Percentiles rank a stretch among this genome's conserved stretches.
phyloP scores from a whole-genome alignment of 1,140 invertebrate species.

The Vanessa tameamea region DNA sequence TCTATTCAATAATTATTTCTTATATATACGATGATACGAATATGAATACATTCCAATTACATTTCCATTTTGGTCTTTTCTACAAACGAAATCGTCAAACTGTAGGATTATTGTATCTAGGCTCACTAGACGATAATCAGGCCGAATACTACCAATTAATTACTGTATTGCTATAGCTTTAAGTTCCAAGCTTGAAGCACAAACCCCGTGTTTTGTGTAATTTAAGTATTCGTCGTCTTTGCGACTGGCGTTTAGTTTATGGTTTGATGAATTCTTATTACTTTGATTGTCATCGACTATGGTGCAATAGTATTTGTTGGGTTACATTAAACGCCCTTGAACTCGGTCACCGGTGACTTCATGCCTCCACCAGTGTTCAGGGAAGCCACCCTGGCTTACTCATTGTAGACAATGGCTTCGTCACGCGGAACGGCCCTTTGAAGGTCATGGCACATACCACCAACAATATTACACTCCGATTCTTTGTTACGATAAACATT shows the following conservation, averaged over 20 bases:
- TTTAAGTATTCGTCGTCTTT: neutral
- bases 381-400: conserved; percentile 68
- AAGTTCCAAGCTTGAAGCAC: too few species aligned
- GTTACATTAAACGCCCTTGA: conserved; percentile 53
- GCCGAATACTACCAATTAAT: too few species aligned
- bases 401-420: conserved; percentile 71
- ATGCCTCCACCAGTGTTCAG: conserved; percentile 51
- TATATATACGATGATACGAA: too few species aligned
- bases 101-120: too few species aligned
- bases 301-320: conserved; percentile 16
- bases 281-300: neutral
- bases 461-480: conserved; percentile 30
- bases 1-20: too few species aligned
- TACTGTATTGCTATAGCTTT: too few species aligned
- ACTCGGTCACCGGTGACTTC: conserved; percentile 49
- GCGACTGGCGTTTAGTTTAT: conserved; percentile 15
- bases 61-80: too few species aligned
- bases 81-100: too few species aligned
- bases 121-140: too few species aligned
- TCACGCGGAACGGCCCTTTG: conserved; percentile 51
- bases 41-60: too few species aligned
- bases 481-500: conserved; percentile 29
- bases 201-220: too few species aligned
- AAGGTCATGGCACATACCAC: conserved; percentile 50
- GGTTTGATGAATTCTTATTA: neutral